Evolutionary conservation across 2,113 vertebrate genomes (phyloP).

Genomic region (Xerus inauris): DNA sequence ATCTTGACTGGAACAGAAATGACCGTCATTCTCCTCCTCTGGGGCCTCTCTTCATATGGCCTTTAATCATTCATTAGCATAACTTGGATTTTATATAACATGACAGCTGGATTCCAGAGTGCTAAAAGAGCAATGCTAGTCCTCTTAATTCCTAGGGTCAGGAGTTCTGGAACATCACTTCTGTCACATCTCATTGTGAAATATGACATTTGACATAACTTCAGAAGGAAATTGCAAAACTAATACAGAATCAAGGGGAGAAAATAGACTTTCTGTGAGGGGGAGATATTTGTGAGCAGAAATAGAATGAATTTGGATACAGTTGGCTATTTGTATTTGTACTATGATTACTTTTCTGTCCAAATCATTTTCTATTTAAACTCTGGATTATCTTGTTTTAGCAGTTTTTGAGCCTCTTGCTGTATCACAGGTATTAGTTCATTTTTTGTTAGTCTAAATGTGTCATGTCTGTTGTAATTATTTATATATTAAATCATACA

Average conservation of each 20-base stretch:
- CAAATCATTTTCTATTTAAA: not conserved
- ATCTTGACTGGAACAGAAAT: not conserved
- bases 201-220: not conserved
- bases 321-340: not conserved
- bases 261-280: not conserved
- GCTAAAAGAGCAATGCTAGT: not conserved
- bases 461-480: not conserved
- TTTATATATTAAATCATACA: not conserved
- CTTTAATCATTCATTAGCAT: not conserved
- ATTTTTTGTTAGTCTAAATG: not conserved
- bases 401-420: not conserved
- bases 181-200: not conserved
- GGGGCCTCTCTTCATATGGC: not conserved
- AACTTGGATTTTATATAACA: not conserved
- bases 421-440: not conserved
- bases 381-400: not conserved
- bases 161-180: not conserved
- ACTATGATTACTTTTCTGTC: slow-evolving; percentile 17
- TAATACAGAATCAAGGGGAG: not conserved
- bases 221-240: not conserved
- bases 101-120: not conserved
- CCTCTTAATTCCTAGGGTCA: not conserved
- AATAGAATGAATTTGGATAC: not conserved
- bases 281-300: not conserved
- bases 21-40: not conserved